Conservation (phyloP, 2,113 vertebrate species). For the Ciconia maguari region DNA sequence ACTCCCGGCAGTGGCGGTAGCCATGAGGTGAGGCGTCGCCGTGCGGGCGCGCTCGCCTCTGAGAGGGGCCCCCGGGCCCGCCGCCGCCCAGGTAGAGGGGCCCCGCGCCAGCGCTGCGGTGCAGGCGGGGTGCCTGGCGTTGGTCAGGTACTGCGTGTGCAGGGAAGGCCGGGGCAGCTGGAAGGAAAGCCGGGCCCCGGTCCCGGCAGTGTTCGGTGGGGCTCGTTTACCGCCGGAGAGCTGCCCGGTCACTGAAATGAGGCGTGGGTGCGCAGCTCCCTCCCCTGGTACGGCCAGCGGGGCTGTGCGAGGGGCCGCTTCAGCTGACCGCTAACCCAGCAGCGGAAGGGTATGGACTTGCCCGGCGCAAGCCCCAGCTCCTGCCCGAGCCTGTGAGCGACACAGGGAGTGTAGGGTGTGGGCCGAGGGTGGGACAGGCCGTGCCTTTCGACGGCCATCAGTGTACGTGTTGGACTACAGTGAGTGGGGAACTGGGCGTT, state of each 20-base stretch:
- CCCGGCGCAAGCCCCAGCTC: rapidly evolving
- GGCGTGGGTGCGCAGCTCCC: background rate
- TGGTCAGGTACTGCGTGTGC: rapidly evolving
- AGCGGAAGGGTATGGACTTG: rapidly evolving
- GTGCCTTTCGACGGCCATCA: rapidly evolving
- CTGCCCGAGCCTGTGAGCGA: background rate
- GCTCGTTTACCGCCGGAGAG: background rate
- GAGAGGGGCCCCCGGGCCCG: background rate
- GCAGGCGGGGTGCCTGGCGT: background rate
- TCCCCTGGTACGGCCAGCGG: too few relatives aligned
- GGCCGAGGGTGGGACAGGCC: background rate
- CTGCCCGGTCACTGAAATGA: background rate
- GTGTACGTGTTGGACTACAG: rapidly evolving
- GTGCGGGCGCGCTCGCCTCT: background rate
- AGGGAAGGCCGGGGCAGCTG: background rate
- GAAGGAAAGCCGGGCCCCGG: background rate
- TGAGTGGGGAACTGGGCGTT: background rate
- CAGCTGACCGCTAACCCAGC: rapidly evolving
- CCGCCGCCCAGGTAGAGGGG: background rate
- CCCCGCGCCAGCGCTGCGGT: background rate
- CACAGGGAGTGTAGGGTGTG: rapidly evolving
- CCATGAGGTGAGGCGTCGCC: background rate
- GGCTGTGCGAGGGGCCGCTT: background rate
- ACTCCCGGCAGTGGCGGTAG: background rate
- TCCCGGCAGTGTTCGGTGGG: rapidly evolving